phyloP scores from a whole-genome alignment of 35 echinoderm and acorn worm species.

The Anneissia japonica region DNA sequence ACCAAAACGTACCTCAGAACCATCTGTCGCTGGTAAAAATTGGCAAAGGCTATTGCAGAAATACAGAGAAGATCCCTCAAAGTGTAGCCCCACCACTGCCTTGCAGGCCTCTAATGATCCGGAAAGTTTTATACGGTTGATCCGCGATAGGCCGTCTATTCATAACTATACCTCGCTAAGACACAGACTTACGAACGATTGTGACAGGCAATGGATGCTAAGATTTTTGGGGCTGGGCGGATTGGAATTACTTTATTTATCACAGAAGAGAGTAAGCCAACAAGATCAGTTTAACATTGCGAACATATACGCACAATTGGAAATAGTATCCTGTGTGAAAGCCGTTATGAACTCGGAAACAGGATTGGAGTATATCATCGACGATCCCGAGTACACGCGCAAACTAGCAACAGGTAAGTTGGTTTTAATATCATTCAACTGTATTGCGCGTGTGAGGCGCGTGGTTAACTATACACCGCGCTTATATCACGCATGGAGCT shows the following conservation, averaged over 20 bases:
- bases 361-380: conserved; percentile 79
- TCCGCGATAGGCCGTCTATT: conserved; percentile 35
- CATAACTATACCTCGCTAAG: conserved; percentile 65
- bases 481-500: too few relatives aligned
- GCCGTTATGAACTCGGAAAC: conserved; percentile 67
- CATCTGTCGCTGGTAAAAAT: not conserved
- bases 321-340: conserved; percentile 60
- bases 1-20: not conserved
- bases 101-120: conserved; percentile 7
- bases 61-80: not conserved
- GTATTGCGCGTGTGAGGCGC: too few relatives aligned
- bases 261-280: conserved; percentile 38
- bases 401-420: conserved; percentile 80
- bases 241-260: conserved; percentile 45
- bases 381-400: conserved; percentile 57
- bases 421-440: too few relatives aligned
- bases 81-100: not conserved
- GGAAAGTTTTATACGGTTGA: conserved; percentile 19
- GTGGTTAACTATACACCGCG: too few relatives aligned
- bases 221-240: conserved; percentile 52
- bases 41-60: not conserved
- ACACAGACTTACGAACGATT: conserved; percentile 19
- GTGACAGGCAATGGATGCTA: conserved; percentile 57
- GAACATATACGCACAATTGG: conserved; percentile 43
- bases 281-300: conserved; percentile 15